Evolutionary conservation across 2,888 invertebrate species (phyloP).

Genomic region (Leptinotarsa rubiginosa): DNA sequence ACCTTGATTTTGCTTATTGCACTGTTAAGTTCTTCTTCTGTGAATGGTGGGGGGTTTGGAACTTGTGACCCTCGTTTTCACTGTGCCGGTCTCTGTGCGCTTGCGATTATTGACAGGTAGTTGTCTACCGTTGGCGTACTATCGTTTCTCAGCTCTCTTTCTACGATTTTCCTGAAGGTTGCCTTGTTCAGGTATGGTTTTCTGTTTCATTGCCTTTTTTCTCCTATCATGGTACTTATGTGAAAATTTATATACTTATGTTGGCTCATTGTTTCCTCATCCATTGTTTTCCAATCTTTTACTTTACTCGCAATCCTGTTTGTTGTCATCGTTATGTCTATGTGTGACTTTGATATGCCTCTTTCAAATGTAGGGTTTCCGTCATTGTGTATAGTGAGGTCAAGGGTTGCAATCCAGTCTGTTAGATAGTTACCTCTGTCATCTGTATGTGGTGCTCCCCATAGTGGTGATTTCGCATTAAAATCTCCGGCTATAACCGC

Average conservation of each 20-base stretch:
- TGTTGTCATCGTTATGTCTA: background rate
- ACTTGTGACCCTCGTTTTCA: too few relatives aligned
- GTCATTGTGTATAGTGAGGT: background rate
- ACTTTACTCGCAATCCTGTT: background rate
- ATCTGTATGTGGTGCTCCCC: background rate
- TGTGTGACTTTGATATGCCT: background rate
- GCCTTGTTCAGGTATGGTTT: too few relatives aligned
- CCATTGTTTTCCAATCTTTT: background rate
- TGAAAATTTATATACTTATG: background rate
- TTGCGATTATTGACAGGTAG: too few relatives aligned
- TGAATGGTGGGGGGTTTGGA: too few relatives aligned
- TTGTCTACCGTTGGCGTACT: too few relatives aligned
- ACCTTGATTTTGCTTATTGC: too few relatives aligned
- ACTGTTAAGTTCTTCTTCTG: too few relatives aligned
- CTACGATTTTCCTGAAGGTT: too few relatives aligned
- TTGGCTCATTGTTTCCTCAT: background rate
- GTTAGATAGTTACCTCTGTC: background rate
- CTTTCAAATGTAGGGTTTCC: background rate
- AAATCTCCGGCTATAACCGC: background rate
- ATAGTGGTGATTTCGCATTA: background rate
- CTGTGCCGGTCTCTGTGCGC: too few relatives aligned
- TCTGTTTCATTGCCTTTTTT: background rate
- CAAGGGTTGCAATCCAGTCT: background rate
- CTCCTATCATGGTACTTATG: background rate
- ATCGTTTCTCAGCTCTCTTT: too few relatives aligned